A percentile compares a stretch with the other conserved stretches of the same genome.
Evolutionary conservation across 2,113 vertebrate genomes (phyloP).

Genomic region (Myotis yumanensis): DNA sequence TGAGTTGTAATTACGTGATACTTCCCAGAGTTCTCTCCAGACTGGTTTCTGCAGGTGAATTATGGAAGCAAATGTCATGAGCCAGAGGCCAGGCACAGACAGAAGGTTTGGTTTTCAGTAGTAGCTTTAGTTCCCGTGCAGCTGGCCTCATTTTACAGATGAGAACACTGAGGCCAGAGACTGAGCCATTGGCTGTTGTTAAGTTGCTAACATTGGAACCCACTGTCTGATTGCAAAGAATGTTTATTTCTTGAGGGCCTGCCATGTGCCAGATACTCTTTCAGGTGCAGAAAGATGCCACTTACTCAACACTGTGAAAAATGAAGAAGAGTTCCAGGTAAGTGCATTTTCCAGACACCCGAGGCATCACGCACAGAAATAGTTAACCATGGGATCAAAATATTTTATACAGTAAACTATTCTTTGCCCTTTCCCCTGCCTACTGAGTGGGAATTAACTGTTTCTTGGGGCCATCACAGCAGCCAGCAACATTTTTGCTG

Average conservation of each 20-base stretch:
- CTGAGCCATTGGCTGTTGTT: fast-evolving
- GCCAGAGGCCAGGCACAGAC: neutral
- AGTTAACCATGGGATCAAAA: neutral
- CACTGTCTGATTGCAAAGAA: neutral
- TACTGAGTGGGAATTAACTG: too few relatives aligned
- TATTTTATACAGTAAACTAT: neutral
- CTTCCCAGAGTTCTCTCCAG: neutral
- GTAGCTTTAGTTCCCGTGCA: neutral
- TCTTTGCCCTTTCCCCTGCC: neutral
- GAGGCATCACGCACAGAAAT: neutral
- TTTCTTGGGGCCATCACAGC: neutral
- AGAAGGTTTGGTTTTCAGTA: neutral
- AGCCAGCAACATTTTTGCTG: neutral
- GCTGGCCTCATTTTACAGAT: neutral
- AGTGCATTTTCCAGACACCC: neutral
- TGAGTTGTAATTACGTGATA: neutral
- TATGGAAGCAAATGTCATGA: fast-evolving
- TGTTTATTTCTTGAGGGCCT: neutral
- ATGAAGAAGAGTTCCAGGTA: fast-evolving
- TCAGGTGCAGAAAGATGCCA: neutral
- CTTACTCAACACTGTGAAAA: neutral
- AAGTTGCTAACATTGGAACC: neutral
- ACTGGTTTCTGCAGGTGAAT: neutral
- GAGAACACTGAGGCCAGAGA: neutral
- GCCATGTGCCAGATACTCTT: neutral